Percentiles rank a stretch among this genome's conserved stretches.
Conservation (phyloP, 35 echinoderm and acorn worm species). For the Holothuria glaberrima region DNA sequence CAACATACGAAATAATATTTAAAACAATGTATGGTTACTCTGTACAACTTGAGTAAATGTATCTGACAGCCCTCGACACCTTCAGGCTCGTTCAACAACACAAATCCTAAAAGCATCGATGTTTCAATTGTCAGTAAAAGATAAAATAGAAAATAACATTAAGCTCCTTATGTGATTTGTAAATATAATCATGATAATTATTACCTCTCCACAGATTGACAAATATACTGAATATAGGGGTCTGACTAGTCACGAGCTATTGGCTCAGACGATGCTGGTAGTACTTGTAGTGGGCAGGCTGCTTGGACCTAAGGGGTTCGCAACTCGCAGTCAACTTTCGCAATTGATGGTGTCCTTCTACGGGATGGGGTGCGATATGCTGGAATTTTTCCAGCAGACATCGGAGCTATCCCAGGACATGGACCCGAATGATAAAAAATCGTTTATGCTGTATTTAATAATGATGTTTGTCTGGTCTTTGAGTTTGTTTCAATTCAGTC, state of each 20-base stretch:
- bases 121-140: too few relatives aligned
- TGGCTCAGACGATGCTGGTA: constrained; percentile 79
- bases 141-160: too few relatives aligned
- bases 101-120: too few relatives aligned
- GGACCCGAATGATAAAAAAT: constrained; percentile 54
- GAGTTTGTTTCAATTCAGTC: constrained; percentile 83
- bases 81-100: too few relatives aligned
- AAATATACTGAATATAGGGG: too few relatives aligned
- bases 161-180: too few relatives aligned
- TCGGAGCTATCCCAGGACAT: constrained; percentile 39
- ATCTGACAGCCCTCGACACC: too few relatives aligned
- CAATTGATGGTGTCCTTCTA: constrained; percentile 72
- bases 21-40: too few relatives aligned
- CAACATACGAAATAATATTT: too few relatives aligned
- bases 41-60: too few relatives aligned
- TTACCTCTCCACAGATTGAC: neutral
- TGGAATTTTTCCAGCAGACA: constrained; percentile 83
- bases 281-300: constrained; percentile 68
- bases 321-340: constrained; percentile 79
- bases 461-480: constrained; percentile 74
- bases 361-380: constrained; percentile 90
- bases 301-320: constrained; percentile 80
- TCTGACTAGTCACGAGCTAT: neutral
- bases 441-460: constrained; percentile 22
- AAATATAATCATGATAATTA: too few relatives aligned